phyloP scores from a whole-genome alignment of 2,888 invertebrate species.

The Polietes domitor region DNA sequence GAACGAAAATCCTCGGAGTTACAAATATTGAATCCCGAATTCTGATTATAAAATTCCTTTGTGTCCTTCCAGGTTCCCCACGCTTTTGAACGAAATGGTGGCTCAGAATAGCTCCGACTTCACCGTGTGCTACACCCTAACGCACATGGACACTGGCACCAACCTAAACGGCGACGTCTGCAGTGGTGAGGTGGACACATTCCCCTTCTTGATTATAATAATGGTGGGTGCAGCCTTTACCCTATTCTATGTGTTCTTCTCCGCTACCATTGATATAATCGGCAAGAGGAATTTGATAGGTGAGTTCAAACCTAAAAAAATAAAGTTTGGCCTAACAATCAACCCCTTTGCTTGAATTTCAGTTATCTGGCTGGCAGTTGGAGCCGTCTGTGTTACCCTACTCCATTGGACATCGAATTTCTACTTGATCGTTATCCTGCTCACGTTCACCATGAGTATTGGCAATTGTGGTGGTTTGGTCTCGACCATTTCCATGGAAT shows the following conservation, averaged over 20 bases:
- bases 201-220: conserved; percentile 85
- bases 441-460: conserved; percentile 82
- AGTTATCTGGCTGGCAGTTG: conserved; percentile 80
- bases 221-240: conserved; percentile 86
- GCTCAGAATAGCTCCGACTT: conserved; percentile 76
- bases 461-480: conserved; percentile 84
- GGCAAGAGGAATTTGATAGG: conserved; percentile 84
- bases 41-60: background rate
- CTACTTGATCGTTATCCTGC: conserved; percentile 83
- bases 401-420: conserved; percentile 84
- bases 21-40: too few species aligned
- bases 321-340: too few species aligned
- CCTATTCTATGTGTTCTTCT: conserved; percentile 85
- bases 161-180: conserved; percentile 76
- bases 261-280: conserved; percentile 83
- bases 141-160: conserved; percentile 55
- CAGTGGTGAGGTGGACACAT: conserved; percentile 82
- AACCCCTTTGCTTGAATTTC: conserved; percentile 10
- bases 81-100: conserved; percentile 76
- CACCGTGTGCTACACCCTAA: conserved; percentile 72
- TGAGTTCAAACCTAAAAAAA: conserved; percentile 72
- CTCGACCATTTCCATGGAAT: conserved; percentile 83
- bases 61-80: conserved; percentile 74
- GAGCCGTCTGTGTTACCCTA: conserved; percentile 83
- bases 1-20: too few species aligned